Percentiles rank a stretch among this genome's conserved stretches.
phyloP scores from a whole-genome alignment of 1,140 invertebrate genomes.

The Nebria ingens region DNA sequence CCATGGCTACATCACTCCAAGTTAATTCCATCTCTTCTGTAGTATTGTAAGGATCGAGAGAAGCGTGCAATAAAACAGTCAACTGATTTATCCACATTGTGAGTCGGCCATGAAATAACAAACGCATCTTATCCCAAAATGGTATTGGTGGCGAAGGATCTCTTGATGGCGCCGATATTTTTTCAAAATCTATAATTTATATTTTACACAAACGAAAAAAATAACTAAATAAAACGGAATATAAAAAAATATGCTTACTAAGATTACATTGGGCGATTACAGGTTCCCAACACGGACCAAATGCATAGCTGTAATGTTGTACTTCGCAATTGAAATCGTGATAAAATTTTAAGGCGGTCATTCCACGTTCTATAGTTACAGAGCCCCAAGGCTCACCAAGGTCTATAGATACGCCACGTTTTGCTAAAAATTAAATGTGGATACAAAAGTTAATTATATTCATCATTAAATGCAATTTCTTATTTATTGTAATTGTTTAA shows the following conservation, averaged over 20 bases:
- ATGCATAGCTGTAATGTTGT: slow-evolving; percentile 79
- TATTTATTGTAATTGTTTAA: no score
- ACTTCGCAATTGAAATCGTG: slow-evolving; percentile 96
- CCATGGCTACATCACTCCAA: slow-evolving; percentile 83
- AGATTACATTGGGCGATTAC: slow-evolving; percentile 92
- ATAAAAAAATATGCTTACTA: slow-evolving; percentile 39
- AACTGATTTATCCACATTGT: slow-evolving; percentile 78
- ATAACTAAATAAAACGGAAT: slow-evolving; percentile 2
- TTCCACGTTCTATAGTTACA: slow-evolving; percentile 65
- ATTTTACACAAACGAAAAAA: slow-evolving; percentile 10
- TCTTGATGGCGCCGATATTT: slow-evolving; percentile 71
- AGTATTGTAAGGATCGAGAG: slow-evolving; percentile 94
- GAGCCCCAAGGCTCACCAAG: slow-evolving; percentile 67
- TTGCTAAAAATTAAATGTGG: slow-evolving; percentile 51
- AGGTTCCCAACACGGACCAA: slow-evolving; percentile 98
- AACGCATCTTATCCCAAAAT: slow-evolving; percentile 95
- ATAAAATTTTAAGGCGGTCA: slow-evolving; percentile 94
- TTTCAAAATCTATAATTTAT: slow-evolving; percentile 58
- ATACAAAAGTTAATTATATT: no score
- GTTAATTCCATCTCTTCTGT: slow-evolving; percentile 98
- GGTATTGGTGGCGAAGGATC: slow-evolving; percentile 90
- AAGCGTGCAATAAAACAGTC: slow-evolving; percentile 84
- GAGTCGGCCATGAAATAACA: slow-evolving; percentile 85
- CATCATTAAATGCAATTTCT: no score
- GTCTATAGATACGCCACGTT: slow-evolving; percentile 57